Base-by-base conservation (phyloP, 2,113 vertebrate species). In the Bufo gargarizans region DNA sequence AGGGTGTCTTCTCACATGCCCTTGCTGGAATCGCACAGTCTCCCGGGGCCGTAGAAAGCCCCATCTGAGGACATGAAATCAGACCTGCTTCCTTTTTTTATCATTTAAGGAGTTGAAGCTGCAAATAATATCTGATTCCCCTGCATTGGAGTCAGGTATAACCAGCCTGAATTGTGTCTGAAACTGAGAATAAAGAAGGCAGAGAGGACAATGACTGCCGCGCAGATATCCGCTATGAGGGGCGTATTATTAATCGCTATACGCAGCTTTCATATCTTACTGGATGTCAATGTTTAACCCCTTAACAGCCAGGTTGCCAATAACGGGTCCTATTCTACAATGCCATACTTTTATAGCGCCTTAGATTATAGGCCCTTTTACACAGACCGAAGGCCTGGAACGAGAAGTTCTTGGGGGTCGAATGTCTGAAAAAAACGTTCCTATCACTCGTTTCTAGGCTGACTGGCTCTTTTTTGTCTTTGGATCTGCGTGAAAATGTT, bases 1-100 rank as follows among this genome's bases (percentile, higher is more conserved):
- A 0, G 0, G 2, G 43, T 87, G 47, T 53, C 86, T 20, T 49
- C 76, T 81, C 82, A 72, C 80, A 16, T 67, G 85, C 85, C 85
- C 85, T 87, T 87, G 20, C 43, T 43, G 2, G 11, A 17, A 1
- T 83, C 65, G 16, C 22, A 13, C 11, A 71, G 88, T 61, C 43
- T 85, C 4, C 0, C 2, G n/a, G 74, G 84, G 59, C 72, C 17
- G 4, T 22, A 67, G 63, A 19, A 71, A 69, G 33, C 82, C 69
- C 59, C 59, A 50, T 74, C 11, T 53, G 11, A 83, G 81, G 45
- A 69, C 61, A 17, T 58, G 4, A 20, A 72, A 72, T 69, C 19
- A 61, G 85, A 86, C 58, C 22, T 22, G 33, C 55, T 45, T 33
- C 33, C 71, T 16, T 17, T 76, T 76, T 45, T 74, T 56, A 45